phyloP scores from a whole-genome alignment of 2,113 vertebrate species.

The Amazona guildingii region DNA sequence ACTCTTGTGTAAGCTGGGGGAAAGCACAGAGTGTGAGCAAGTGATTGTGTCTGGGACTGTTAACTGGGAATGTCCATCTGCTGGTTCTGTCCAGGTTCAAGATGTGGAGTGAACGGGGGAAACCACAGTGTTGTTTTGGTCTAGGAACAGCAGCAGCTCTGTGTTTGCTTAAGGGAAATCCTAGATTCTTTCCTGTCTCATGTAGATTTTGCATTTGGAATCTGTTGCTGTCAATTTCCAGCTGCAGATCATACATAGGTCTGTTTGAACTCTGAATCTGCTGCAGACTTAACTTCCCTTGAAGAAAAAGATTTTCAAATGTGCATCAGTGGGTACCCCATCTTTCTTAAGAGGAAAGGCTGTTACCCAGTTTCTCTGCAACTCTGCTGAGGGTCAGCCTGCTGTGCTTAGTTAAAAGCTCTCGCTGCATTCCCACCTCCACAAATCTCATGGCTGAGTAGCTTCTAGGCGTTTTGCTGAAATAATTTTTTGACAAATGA shows the following conservation, averaged over 20 bases:
- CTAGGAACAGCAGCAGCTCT: background rate
- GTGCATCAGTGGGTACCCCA: fast-evolving
- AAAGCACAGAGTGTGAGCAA: background rate
- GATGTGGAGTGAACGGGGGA: background rate
- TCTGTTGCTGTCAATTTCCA: background rate
- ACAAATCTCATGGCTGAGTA: background rate
- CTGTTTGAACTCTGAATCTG: background rate
- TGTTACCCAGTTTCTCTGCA: background rate
- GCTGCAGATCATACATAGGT: background rate
- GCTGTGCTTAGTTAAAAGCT: background rate
- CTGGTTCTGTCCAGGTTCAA: background rate
- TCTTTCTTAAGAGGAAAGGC: background rate
- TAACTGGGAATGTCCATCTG: background rate
- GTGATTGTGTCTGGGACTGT: background rate
- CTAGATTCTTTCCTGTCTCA: background rate
- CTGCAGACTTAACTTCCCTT: background rate
- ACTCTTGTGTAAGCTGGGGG: too few species aligned
- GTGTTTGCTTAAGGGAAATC: background rate
- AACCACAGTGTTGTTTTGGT: fast-evolving
- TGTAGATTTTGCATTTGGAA: background rate
- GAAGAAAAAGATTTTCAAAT: background rate
- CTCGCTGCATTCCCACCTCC: background rate
- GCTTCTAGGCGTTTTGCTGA: background rate
- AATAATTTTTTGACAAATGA: background rate
- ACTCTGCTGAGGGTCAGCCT: fast-evolving